These are phyloP conservation scores for Anastrepha obliqua DNA, from an alignment of 1,140 invertebrate species.

Conservation along the genomic window DNA sequence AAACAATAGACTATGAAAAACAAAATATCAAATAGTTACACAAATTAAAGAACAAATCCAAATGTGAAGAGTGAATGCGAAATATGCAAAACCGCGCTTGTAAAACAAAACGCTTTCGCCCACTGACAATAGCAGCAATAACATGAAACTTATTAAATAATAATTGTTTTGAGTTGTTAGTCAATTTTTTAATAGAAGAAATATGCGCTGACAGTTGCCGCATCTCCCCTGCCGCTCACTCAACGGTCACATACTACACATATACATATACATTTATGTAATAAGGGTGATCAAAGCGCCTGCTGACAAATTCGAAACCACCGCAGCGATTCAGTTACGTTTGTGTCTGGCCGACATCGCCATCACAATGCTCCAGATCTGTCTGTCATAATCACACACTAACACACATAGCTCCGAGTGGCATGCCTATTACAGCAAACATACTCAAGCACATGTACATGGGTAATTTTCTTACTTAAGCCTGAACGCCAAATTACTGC, in stretches of 20 bases:
- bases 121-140: not conserved
- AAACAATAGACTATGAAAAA: not conserved
- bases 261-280: conserved; percentile 1
- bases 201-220: not conserved
- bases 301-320: conserved; percentile 13
- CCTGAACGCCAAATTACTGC: not conserved
- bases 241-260: not conserved
- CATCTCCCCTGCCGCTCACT: not conserved
- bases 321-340: not conserved
- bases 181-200: not conserved
- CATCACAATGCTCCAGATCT: not conserved
- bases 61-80: not conserved
- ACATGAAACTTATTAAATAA: not conserved
- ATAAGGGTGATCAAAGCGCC: not conserved
- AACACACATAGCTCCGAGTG: not conserved
- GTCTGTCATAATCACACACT: too few relatives aligned
- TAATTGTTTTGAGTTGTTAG: not conserved
- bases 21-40: not conserved
- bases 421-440: not conserved
- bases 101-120: conserved; percentile 12
- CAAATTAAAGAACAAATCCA: not conserved
- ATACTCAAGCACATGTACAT: not conserved
- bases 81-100: not conserved
- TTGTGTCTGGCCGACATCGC: conserved; percentile 10
- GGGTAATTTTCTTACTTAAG: not conserved